These are phyloP conservation scores for Gibbula magus DNA, from an alignment of 2,888 invertebrate species.

Conservation along the genomic window DNA sequence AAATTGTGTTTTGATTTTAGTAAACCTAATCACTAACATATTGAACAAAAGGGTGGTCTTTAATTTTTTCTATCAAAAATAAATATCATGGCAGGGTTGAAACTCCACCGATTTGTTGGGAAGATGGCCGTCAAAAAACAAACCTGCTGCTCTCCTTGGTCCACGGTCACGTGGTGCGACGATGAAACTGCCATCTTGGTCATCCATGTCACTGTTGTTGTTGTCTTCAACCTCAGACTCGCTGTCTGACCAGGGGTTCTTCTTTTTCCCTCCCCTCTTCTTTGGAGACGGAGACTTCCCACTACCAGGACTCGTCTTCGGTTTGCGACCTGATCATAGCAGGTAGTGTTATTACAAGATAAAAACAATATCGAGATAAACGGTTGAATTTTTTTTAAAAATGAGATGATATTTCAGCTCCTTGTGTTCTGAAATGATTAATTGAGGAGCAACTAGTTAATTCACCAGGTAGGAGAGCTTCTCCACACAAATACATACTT, in stretches of 20 bases:
- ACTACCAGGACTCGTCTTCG: neutral
- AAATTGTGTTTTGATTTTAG: no score
- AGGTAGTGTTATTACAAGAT: neutral
- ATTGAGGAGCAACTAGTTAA: neutral
- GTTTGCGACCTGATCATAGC: slow-evolving; percentile 25
- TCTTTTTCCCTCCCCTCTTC: slow-evolving; percentile 70
- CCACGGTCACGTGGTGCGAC: slow-evolving; percentile 38
- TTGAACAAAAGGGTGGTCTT: no score
- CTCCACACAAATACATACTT: slow-evolving; percentile 13
- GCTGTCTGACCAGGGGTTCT: slow-evolving; percentile 70
- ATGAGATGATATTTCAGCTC: neutral
- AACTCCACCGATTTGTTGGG: no score
- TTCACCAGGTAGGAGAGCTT: neutral
- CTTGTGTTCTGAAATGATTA: neutral
- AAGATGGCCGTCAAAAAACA: neutral
- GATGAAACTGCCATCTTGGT: slow-evolving; percentile 35
- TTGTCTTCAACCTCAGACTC: slow-evolving; percentile 38
- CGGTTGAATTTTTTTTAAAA: neutral
- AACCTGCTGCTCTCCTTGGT: slow-evolving; percentile 51
- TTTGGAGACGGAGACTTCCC: slow-evolving; percentile 25
- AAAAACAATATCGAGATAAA: neutral
- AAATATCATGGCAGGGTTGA: no score
- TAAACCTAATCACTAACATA: no score
- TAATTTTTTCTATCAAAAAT: no score
- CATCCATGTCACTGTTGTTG: slow-evolving; percentile 45